phyloP scores from a whole-genome alignment of 2,113 vertebrate species.

The Chelonoidis abingdonii region DNA sequence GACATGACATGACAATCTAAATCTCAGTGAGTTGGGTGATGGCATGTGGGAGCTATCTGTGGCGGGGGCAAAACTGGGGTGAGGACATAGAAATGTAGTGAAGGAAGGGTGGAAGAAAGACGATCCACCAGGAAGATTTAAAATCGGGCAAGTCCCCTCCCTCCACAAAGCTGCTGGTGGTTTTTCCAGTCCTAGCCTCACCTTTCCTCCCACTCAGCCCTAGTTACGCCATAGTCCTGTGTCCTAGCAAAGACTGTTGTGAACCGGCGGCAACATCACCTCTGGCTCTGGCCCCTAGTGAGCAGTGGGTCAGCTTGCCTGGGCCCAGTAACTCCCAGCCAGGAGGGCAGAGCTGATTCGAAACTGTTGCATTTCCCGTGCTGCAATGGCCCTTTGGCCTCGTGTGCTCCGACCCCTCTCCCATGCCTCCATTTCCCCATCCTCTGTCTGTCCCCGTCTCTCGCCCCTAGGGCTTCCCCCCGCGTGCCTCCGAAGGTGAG shows the following conservation, averaged over 20 bases:
- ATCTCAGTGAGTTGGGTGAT: background rate
- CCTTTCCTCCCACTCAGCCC: background rate
- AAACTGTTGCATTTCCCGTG: background rate
- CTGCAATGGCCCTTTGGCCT: background rate
- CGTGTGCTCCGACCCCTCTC: no score
- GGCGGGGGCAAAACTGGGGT: background rate
- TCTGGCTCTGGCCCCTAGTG: background rate
- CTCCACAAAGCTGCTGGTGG: background rate
- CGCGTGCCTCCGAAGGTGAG: no score
- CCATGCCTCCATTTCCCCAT: background rate
- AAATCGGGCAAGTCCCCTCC: background rate
- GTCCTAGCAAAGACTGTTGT: background rate
- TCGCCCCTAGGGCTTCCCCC: rapidly evolving
- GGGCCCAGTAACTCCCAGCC: background rate
- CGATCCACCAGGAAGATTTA: background rate
- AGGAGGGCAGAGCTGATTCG: background rate
- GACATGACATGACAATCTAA: background rate
- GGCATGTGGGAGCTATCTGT: background rate
- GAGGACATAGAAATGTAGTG: background rate
- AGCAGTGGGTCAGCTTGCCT: no score
- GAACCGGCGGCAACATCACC: background rate
- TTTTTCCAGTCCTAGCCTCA: background rate
- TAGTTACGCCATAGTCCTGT: no score
- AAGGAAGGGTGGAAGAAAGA: background rate
- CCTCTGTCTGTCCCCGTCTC: background rate